Evolutionary conservation across 2,888 invertebrate genomes (phyloP).

Genomic region (Graphium colonna): DNA sequence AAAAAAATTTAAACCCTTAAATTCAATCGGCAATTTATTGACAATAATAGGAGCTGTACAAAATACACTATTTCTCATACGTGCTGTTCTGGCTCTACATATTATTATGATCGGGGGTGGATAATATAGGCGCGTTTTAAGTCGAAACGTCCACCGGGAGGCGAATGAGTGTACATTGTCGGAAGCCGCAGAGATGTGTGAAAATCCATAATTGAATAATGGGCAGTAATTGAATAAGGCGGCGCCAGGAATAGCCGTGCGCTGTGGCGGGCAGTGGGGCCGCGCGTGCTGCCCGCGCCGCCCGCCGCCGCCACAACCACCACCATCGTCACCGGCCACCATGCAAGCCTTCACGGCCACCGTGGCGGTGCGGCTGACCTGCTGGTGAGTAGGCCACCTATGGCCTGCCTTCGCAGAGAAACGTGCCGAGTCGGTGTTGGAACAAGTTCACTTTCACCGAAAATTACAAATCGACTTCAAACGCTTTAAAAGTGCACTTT

Average conservation of each 20-base stretch:
- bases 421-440: no score
- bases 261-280: neutral
- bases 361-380: slow-evolving; percentile 9
- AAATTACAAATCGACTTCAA: neutral
- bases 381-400: slow-evolving; percentile 1
- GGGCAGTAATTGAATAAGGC: slow-evolving; percentile 13
- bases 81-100: no score
- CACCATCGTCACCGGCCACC: neutral
- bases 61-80: no score
- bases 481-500: no score
- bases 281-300: neutral
- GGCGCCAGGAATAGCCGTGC: neutral
- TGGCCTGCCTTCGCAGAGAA: no score
- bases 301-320: no score
- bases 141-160: neutral
- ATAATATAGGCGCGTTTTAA: no score
- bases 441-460: neutral
- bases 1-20: no score
- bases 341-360: slow-evolving; percentile 3
- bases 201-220: slow-evolving; percentile 12
- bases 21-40: no score
- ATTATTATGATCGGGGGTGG: no score
- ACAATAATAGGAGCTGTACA: no score
- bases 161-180: neutral
- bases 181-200: slow-evolving; percentile 16